Base-by-base conservation (phyloP, 2,113 vertebrate species). In the Thomomys bottae region DNA sequence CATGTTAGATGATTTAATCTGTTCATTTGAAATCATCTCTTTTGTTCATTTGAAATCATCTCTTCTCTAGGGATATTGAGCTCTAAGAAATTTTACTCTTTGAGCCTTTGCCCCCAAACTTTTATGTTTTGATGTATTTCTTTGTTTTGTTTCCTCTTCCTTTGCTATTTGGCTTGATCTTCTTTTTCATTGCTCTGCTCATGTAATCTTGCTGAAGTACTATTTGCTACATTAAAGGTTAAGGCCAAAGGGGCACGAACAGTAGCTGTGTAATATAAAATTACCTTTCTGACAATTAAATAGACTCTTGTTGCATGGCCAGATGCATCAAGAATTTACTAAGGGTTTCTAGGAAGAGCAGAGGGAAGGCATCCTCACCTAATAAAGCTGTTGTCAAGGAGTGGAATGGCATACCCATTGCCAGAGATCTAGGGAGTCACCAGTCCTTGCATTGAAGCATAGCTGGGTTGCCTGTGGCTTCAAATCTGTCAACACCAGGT, bases 1-100 rank as follows among this genome's bases (percentile, higher is more conserved):
- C 23, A 57, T 61, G 32, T 73, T 68, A 84, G 59, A 34, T 67
- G 34, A 88, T 83, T 94, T 83, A 85, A 89, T 87, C 89, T 70
- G 20, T 64, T 89, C 66, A 72, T 28, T 79, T 68, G 42, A 88
- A 83, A 84, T 79, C 71, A 23, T 76, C 8, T 92, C 45, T 92
- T 87, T 8, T 77, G 63, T 42, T 89, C 66, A 71, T 28, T 79
- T 68, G 42, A 88, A 83, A 87, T 82, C 67, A 23, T 75, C 8
- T 93, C 45, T 92, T 89, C 11, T 77, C 66, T 81, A 84, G 54
- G 21, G 67, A 6, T 61, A 32, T 28, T 71, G 32, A 70, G 21
- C 11, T 42, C 30, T 63, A 76, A 77, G 80, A 67, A 83, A 85
- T 85, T 30, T 89, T 76, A 45, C 4, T 79, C 24, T 89, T 61